These are phyloP conservation scores for Terebella lapidaria DNA, from an alignment of 2,888 invertebrate species.

Conservation along the genomic window DNA sequence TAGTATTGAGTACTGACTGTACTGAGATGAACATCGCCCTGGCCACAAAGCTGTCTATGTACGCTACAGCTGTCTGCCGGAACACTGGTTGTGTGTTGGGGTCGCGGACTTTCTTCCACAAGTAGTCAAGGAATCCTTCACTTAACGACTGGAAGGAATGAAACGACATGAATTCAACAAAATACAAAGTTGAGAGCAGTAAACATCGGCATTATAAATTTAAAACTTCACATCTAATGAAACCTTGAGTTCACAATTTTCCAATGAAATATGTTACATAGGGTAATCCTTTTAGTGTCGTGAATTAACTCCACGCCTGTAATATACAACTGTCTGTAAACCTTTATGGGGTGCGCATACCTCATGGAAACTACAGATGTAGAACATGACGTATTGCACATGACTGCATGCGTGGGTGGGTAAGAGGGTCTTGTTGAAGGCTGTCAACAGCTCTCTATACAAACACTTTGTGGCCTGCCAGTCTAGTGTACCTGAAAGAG, in stretches of 20 bases:
- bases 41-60: conserved; percentile 71
- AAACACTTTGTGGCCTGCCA: conserved; percentile 62
- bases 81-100: conserved; percentile 64
- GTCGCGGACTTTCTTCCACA: conserved; percentile 71
- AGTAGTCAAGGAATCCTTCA: conserved; percentile 65
- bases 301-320: too few relatives aligned
- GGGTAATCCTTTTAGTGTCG: too few relatives aligned
- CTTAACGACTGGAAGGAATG: conserved; percentile 27
- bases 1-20: too few relatives aligned
- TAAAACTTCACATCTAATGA: background rate
- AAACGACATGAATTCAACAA: background rate
- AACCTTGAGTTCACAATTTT: too few relatives aligned
- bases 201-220: background rate
- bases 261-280: too few relatives aligned
- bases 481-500: conserved; percentile 54
- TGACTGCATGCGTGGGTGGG: conserved; percentile 79
- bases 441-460: conserved; percentile 62
- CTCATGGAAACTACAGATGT: conserved; percentile 65
- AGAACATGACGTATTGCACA: conserved; percentile 73
- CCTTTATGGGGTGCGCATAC: conserved; percentile 40
- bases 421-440: conserved; percentile 76
- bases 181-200: background rate
- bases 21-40: conserved; percentile 63
- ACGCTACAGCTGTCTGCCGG: conserved; percentile 68
- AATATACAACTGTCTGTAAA: background rate